These are phyloP conservation scores for Fringilla coelebs DNA, from an alignment of 2,797 vertebrate genomes.

Conservation along the genomic window DNA sequence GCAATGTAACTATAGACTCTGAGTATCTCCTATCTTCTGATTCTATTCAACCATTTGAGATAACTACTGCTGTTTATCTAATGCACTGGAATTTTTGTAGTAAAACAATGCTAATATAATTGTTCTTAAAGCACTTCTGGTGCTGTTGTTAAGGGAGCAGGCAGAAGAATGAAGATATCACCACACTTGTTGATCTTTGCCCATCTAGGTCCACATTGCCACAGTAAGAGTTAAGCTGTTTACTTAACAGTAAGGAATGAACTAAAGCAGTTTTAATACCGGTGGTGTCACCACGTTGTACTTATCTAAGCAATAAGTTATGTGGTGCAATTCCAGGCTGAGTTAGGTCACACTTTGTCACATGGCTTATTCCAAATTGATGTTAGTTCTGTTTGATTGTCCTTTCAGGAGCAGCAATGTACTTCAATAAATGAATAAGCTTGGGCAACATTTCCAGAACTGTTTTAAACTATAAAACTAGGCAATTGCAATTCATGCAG, in stretches of 20 bases:
- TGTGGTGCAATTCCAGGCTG: background rate
- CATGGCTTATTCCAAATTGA: background rate
- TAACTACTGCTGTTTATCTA: background rate
- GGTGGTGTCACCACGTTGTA: background rate
- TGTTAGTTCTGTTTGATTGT: background rate
- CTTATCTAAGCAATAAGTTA: background rate
- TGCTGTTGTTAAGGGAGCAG: background rate
- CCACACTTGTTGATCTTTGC: background rate
- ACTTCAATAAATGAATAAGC: background rate
- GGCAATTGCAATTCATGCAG: slow-evolving; percentile 12
- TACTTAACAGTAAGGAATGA: background rate
- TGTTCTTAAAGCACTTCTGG: background rate
- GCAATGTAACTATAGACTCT: background rate
- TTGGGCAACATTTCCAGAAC: background rate
- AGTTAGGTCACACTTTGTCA: background rate
- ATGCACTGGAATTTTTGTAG: background rate
- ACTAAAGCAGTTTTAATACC: background rate
- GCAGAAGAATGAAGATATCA: background rate
- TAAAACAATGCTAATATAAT: background rate
- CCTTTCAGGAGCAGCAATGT: background rate
- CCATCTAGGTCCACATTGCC: background rate
- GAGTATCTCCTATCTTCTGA: background rate
- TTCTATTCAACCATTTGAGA: background rate
- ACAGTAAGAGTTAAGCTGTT: background rate
- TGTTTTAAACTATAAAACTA: background rate